Evolutionary conservation across 2,888 invertebrate species (phyloP), one percentile per base, ranked within the genome.

Genomic region (Callinectes sapidus): DNA sequence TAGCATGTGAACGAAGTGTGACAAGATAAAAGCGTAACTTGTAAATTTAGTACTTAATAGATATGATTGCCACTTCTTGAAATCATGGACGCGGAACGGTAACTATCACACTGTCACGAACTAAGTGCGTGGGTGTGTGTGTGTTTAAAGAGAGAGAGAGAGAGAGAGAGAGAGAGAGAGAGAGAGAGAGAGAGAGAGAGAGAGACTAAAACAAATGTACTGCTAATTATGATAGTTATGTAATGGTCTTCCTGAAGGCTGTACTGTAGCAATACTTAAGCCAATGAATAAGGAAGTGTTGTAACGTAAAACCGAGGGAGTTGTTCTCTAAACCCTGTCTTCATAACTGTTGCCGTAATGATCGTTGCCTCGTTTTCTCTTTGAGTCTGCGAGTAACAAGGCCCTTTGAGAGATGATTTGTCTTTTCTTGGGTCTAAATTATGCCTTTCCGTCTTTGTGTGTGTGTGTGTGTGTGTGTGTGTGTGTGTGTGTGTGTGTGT

Each of bases 401-500:
- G 48, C 8, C 5, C 48, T 61, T 16, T 61, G 13, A 3, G 61
- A 23, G 61, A 48, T 48, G 48, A 48, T 48, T 48, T 48, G 48
- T 18, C 18, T 61, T 14, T 61, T 3, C 23, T 1, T 18, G 28
- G 71, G 71, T 71, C 23, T 71, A 23, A n/a, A n/a, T n/a, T n/a
- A 5, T 39, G 39, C 39, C 39, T 39, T 39, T 39, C 39, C 39
- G 2, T 39, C 2, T 39, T 2, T 61, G 71, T 71, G 71, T 71
- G 71, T 71, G 71, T 71, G 71, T 71, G 71, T 71, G 71, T 71
- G 71, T 71, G n/a, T 71, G 23, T 66, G 23, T 23, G 66, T 66
- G 66, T 66, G 66, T 71, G 71, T 71, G 71, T 71, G 71, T 71
- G 71, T 71, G 71, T 71, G 71, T 71, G 71, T 71, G 71, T 71